These are phyloP conservation scores for Chlamydotis undulata DNA, from an alignment of 2,113 vertebrate genomes.

Conservation along the genomic window DNA sequence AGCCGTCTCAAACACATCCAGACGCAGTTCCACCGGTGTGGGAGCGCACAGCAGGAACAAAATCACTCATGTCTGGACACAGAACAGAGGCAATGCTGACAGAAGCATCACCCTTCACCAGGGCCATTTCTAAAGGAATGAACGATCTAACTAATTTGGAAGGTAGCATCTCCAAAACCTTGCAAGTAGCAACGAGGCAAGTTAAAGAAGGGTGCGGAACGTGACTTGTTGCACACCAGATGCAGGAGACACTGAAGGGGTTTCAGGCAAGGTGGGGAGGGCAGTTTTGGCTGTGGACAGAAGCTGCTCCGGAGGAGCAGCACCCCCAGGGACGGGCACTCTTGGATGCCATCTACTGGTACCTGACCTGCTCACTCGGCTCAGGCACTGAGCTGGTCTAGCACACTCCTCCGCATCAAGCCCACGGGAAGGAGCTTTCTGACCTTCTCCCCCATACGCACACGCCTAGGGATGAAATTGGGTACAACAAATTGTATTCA, in stretches of 20 bases:
- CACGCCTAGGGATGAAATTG: not conserved
- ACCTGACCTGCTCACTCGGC: not conserved
- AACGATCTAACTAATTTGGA: not conserved
- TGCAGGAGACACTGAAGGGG: not conserved
- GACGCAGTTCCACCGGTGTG: not conserved
- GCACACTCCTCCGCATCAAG: fast-evolving
- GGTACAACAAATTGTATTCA: not conserved
- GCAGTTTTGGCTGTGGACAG: not conserved
- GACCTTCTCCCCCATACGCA: not conserved
- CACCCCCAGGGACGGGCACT: not conserved
- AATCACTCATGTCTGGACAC: not conserved
- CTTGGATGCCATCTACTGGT: not conserved
- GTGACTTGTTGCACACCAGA: not conserved
- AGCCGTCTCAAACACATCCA: not conserved
- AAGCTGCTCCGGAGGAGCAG: not conserved
- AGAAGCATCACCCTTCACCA: not conserved
- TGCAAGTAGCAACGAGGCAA: not conserved
- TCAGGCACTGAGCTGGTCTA: not conserved
- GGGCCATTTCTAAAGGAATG: not conserved
- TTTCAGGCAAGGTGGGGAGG: not conserved
- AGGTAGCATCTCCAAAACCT: not conserved
- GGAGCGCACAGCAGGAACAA: not conserved
- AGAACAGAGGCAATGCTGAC: not conserved
- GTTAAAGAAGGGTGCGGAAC: not conserved
- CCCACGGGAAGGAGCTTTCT: not conserved